Base-by-base conservation (phyloP, 2,113 vertebrate species). In the Erythrolamprus reginae region DNA sequence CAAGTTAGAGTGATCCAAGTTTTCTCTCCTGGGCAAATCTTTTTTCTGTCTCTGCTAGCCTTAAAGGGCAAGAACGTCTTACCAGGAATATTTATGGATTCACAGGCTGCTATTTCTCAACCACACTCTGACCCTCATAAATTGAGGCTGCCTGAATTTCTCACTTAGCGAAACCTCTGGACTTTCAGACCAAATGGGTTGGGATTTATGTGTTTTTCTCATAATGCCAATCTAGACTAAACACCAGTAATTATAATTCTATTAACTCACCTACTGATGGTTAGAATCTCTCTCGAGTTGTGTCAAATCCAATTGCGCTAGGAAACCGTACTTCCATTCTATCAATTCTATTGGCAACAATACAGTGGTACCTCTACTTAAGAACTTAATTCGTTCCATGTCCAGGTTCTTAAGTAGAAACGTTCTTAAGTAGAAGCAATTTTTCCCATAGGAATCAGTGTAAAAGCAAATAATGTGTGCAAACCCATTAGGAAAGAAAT, bases 171-270 rank as follows among this genome's bases (percentile, higher is more conserved):
- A 96, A 94, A 92, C 23, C 89, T 56, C 53, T 93, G 93, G 77
- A 77, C 2, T 88, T 94, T 24, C 15, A 94, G 94, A 93, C 91
- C 92, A 94, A 93, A 93, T 94, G 93, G 88, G 92, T 65, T 19
- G 82, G 92, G 91, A 92, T 90, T 82, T 55, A 28, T 86, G 92
- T 92, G 90, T 94, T 92, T 91, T 94, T 91, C 91, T 19, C 15
- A 96, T 93, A 91, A 77, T 77, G 33, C 92, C 94, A 84, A 95
- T 95, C 95, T 90, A 96, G 88, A 93, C 92, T 92, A 90, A 93
- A 93, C 92, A 87, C 23, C 88, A 95, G 93, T 89, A 92, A 94
- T 0, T 2, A 93, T 93, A 92, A 88, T 92, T 89, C 55, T 89
- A 92, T 90, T 93, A 91, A 94, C 94, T 92, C 94, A 94, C 89